Evolutionary conservation across 2,888 invertebrate genomes (phyloP), one percentile per base, ranked within the genome.

Genomic region (Sinopyrophorus schimmeli): DNA sequence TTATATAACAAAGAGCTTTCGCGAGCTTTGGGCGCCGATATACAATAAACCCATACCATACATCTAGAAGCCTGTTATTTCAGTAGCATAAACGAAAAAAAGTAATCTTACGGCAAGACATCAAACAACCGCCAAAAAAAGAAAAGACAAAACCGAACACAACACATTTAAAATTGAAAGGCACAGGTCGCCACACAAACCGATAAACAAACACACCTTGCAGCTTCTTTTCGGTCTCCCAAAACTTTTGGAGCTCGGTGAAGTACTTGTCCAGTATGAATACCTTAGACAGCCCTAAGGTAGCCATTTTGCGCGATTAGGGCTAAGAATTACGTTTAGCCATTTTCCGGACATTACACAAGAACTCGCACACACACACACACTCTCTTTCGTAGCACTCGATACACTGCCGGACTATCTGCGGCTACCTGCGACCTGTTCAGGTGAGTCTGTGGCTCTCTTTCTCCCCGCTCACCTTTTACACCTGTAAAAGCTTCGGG

Each of bases 211-310:
- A 46, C 82, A 83, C 84, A 93, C 95, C 95, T 86, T 92, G 90
- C 71, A 92, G 80, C 78, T 92, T 92, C 79, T 93, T 92, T 77
- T 95, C 95, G 56, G 92, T 92, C 78, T 93, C 92, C 91, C 93
- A 92, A 80, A 93, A 92, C 80, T 94, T 94, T 76, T 92, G 92
- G 76, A 95, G 81, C 79, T 94, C 94, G 63, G 92, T 92, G 79
- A 94, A 94, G 78, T 94, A 94, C 77, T 94, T 94, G 86, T 94
- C 94, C 82, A 94, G 84, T 76, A 94, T 94, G 84, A 93, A 94
- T 77, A 93, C 93, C 82, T 94, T 94, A 74, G 92, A 92, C 69
- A 93, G 87, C 81, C 93, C 93, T 80, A 93, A 83, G 77, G 92
- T 92, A 83, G 93, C 92, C 93, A 93, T 93, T 77, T 76, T 49